Conservation (phyloP, 2,888 invertebrate genomes). For the Melanostoma scalare region DNA sequence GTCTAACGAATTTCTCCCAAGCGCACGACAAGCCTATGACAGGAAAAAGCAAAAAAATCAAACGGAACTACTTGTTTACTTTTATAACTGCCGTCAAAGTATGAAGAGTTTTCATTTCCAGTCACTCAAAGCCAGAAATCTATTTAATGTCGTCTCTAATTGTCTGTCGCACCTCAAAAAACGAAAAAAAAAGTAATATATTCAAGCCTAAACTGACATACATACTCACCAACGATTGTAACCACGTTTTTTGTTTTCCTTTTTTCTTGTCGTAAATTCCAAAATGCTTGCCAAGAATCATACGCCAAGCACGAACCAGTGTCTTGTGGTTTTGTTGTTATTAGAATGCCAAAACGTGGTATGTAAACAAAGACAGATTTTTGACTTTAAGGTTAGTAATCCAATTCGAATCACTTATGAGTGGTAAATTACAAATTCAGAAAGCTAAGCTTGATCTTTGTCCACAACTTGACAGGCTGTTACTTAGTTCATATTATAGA, state of each 20-base stretch:
- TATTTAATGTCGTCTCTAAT: conserved; percentile 44
- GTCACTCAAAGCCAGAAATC: conserved; percentile 54
- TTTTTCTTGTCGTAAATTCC: conserved; percentile 37
- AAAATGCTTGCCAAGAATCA: conserved; percentile 44
- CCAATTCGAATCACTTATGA: no score
- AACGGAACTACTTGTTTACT: not conserved
- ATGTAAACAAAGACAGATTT: no score
- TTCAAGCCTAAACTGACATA: conserved; percentile 21
- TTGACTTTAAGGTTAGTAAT: no score
- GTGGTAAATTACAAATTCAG: no score
- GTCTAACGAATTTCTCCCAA: conserved; percentile 71
- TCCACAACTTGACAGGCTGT: no score
- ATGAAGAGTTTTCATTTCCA: conserved; percentile 59
- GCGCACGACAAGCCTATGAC: conserved; percentile 59
- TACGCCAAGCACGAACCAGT: conserved; percentile 13
- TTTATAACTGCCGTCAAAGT: conserved; percentile 24
- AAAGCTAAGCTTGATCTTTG: no score
- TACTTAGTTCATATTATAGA: no score
- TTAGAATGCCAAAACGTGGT: no score
- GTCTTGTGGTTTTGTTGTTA: no score
- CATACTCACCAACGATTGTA: not conserved
- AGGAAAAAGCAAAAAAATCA: conserved; percentile 29
- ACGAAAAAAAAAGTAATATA: conserved; percentile 17
- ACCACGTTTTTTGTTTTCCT: conserved; percentile 15
- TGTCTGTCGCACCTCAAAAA: conserved; percentile 57